Evolutionary conservation across 2,797 vertebrate genomes (phyloP), one percentile per base, ranked within the genome.

Genomic region (Enteromius treurensis): DNA sequence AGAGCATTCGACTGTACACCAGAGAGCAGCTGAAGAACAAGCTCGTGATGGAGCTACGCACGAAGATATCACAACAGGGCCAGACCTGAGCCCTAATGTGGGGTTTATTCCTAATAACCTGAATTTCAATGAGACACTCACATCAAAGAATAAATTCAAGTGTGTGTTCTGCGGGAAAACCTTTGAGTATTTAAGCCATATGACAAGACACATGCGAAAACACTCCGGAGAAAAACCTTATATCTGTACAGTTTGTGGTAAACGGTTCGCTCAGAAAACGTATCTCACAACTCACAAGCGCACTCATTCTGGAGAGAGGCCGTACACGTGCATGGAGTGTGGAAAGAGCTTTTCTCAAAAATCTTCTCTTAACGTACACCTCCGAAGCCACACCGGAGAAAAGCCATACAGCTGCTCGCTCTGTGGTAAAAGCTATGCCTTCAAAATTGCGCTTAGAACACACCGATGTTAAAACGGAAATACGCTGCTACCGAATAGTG

Each of bases 321-420:
- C 94, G 0, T 95, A 94, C 89, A 92, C 88, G 49, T 95, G 95
- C 77, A 82, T 86, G 2, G 91, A 92, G 87, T 95, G 95, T 51
- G 94, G 93, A 74, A 95, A 94, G 88, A 93, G 93, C 37, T 95
- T 95, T 75, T 94, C 94, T 42, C 94, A 95, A 88, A 95, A 95
- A 88, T 94, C 94, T 79, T 94, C 94, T 77, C 89, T 95, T 19
- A 95, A 95, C 71, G 94, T 95, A 49, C 95, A 95, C 34, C 88
- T 94, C 5, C 92, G 94, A 47, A 94, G 92, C 34, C 94, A 95
- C 90, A 95, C 94, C 0, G 94, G 94, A 3, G 94, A 95, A 85
- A 95, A 95, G 84, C 95, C 95, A 10, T 95, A 94, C 45, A 94
- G 91, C 89, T 95, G 95, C 74, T 91, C 92, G n/a, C 93, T 93